Evolutionary conservation across 64 coral and sea anemone species (phyloP).

Genomic region (Astreopora myriophthalma): DNA sequence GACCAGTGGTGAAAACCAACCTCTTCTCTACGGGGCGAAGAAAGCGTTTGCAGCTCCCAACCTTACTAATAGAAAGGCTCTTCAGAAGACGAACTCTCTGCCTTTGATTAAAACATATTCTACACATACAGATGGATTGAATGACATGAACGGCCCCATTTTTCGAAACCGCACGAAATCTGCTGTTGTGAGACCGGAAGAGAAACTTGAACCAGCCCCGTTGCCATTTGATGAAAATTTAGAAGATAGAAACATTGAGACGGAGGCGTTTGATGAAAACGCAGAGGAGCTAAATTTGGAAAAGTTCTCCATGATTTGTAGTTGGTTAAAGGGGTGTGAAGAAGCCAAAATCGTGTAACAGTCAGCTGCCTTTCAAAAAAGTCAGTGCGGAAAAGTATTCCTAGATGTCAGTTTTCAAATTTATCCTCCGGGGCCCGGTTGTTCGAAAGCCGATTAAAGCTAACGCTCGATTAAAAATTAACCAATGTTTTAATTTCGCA

Average conservation of each 20-base stretch:
- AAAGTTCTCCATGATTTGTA: constrained; percentile 18
- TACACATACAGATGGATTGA: background rate
- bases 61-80: background rate
- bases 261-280: background rate
- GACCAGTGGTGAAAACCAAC: background rate
- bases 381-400: background rate
- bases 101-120: constrained; percentile 20
- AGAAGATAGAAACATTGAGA: background rate
- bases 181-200: background rate
- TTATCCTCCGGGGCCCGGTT: no score
- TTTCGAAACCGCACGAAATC: background rate
- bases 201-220: background rate
- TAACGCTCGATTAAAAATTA: no score
- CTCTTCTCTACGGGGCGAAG: background rate
- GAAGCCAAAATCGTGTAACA: constrained; percentile 20
- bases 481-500: no score
- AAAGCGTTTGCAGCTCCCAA: background rate
- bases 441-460: no score
- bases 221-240: constrained; percentile 11
- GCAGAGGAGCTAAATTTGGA: background rate
- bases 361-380: background rate
- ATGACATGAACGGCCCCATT: background rate
- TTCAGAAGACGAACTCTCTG: constrained; percentile 13
- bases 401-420: background rate
- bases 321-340: constrained; percentile 28